Base-by-base conservation (phyloP, 2,888 invertebrate genomes). In the Polymixis lichenea region DNA sequence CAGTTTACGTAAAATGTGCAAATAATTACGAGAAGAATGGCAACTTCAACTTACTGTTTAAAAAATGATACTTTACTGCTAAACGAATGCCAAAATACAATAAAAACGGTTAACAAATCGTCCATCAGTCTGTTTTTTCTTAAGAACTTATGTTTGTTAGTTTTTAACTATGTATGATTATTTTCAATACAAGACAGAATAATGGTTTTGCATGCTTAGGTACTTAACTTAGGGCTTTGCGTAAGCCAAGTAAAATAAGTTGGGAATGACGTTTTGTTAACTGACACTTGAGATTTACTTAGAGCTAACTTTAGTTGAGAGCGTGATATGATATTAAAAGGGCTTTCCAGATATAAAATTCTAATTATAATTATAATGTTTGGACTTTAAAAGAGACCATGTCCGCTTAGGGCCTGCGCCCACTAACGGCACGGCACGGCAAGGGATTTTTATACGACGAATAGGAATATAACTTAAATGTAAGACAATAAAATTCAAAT, bases 41-140 rank as follows among this genome's bases (percentile, higher is more conserved):
- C 64, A 64, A 78, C 58, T 22, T 51, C 19, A 51, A 1, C 19
- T 61, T 43, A 66, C 61, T 74, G 62, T 60, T 80, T 81, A 38
- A 84, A 80, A 68, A 80, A 51, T 60, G 67, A 72, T 55, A 75
- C 55, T 85, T 83, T 85, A 83, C 82, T 83, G 85, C 83, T 76
- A 85, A 83, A 73, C 81, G 77, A 62, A 81, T 83, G 85, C 82
- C 85, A 81, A 17, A 51, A 49, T n/a, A 61, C 58, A 75, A 72
- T 75, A 61, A 65, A 43, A 70, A 76, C 58, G 61, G 61, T 68
- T 72, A 72, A 84, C 61, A 72, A 68, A 72, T 22, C 13, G 66
- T 55, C 32, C 22, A 32, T 43, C 17, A 46, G 25, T 67, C 56
- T 28, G 32, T 56, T 56, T 58, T 53, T 68, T 17, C 51, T 56